Conservation (phyloP, 2,113 vertebrate genomes). For the Calonectris borealis region DNA sequence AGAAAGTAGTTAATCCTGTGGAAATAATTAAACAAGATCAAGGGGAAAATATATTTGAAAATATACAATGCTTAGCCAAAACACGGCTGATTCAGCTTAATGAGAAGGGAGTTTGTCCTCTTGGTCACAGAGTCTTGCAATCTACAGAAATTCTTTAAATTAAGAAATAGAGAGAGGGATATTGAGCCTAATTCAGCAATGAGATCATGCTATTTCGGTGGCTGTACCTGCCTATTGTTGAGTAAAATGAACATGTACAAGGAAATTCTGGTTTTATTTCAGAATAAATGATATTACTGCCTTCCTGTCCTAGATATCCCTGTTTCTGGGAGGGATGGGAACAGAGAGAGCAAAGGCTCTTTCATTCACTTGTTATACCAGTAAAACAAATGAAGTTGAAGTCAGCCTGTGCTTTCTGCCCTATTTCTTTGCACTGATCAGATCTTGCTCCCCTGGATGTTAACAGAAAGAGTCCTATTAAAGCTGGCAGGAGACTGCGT, state of each 20-base stretch:
- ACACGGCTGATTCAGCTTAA: not conserved
- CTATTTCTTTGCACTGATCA: not conserved
- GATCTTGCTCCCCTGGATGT: not conserved
- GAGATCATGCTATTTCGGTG: not conserved
- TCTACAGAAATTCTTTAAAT: not conserved
- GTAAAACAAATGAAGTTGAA: not conserved
- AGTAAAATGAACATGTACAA: not conserved
- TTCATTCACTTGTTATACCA: not conserved
- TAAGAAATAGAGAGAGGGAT: not conserved
- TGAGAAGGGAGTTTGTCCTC: not conserved
- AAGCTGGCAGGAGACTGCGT: not conserved
- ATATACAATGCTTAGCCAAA: not conserved
- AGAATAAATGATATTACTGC: not conserved
- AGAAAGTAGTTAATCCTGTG: conserved; percentile 39
- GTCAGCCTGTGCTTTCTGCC: not conserved
- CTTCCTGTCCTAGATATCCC: not conserved
- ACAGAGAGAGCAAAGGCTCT: not conserved
- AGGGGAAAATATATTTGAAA: not conserved
- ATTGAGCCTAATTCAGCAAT: not conserved
- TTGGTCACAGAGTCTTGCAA: not conserved
- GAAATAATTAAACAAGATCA: conserved; percentile 52
- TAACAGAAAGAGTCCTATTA: not conserved
- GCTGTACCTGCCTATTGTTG: not conserved
- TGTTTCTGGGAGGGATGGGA: not conserved
- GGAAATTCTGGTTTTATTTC: not conserved